Evolutionary conservation across 1,140 invertebrate genomes (phyloP), one percentile per base, ranked within the genome.

Genomic region (Drosophila tristis): DNA sequence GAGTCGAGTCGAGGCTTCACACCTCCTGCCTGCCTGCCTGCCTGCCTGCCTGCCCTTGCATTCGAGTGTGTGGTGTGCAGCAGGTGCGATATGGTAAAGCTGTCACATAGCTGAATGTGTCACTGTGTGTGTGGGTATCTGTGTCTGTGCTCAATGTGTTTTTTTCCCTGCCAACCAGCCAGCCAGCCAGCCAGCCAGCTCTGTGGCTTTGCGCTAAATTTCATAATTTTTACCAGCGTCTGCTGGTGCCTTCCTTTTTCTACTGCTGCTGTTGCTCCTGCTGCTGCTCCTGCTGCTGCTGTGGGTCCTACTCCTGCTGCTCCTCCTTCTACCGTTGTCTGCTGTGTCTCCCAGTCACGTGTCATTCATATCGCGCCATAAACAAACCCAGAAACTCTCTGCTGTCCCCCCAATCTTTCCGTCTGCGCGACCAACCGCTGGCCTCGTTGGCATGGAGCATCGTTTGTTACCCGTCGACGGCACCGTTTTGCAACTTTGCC

Each of bases 151-250:
- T 49, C 62, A 49, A 50, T 42, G 48, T 53, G 48, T 50, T 79
- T 87, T 82, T 87, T 57, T 48, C 42, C 15, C 54, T 63, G 60
- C 11, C 20, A 20, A 20, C 20, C 31, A 35, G 1, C 31, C 35
- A 39, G 35, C 11, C 35, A 39, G 35, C 35, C 35, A 35, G 35
- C 35, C 63, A 75, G 44, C 11, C 31, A 42, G 54, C 53, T 65
- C 64, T 82, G 75, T 60, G 84, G 84, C 79, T 82, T 82, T 84
- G 84, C 54, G 84, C 84, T 89, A 89, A 89, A 89, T 89, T 89
- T 89, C 76, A 89, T 89, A 89, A 89, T 89, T 89, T 81, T 76
- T 75, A 54, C 53, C 45, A 79, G 43, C 45, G 53, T 77, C 67
- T 81, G 77, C 54, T 44, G 43, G 47, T 26, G 58, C 42, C 23